Base-by-base conservation (phyloP, 1,140 invertebrate species). In the Propsilocerus akamusi region DNA sequence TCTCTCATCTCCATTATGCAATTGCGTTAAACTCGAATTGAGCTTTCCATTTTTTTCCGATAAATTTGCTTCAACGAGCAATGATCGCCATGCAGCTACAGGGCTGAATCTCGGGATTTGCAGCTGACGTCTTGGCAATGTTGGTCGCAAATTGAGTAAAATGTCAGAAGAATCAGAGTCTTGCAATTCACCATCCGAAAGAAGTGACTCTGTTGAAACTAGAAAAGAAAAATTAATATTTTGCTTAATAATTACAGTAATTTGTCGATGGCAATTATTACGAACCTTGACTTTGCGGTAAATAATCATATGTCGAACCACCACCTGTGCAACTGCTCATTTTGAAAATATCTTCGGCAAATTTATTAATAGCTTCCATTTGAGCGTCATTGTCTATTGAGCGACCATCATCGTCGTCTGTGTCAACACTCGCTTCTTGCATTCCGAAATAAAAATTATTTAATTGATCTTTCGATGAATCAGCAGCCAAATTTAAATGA, bases 21-120 rank as follows among this genome's bases (percentile, higher is more conserved):
- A 62, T 57, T 67, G 65, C 67, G 54, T 26, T 14, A 10, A 11
- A 46, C 28, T 4, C 22, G 30, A 14, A 48, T 23, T 25, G 17
- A 14, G 8, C 23, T 49, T 25, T 23, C 52, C 50, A 8, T 51
- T 23, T 17, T 58, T 53, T 20, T 55, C 53, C 56, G 60, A 0
- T 57, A 58, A 48, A 67, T 64, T 46, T 59, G 47, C n/a, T 64
- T 41, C 34, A 5, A 17, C 63, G 7, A 76, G 75, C 5, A 90
- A 66, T 22, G 80, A 72, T 54, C 80, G 72, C 86, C 85, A 90
- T 0, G 85, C 86, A n/a, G 81, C 74, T 1, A 79, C 75, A 3
- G 86, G 85, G 12, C 83, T 87, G 66, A 89, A 88, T 52, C 80
- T 64, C 0, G 84, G 81, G 20, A 83, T 76, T 50, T 82, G 77